Conservation (phyloP, 2,113 vertebrate genomes). For the Redunca redunca region DNA sequence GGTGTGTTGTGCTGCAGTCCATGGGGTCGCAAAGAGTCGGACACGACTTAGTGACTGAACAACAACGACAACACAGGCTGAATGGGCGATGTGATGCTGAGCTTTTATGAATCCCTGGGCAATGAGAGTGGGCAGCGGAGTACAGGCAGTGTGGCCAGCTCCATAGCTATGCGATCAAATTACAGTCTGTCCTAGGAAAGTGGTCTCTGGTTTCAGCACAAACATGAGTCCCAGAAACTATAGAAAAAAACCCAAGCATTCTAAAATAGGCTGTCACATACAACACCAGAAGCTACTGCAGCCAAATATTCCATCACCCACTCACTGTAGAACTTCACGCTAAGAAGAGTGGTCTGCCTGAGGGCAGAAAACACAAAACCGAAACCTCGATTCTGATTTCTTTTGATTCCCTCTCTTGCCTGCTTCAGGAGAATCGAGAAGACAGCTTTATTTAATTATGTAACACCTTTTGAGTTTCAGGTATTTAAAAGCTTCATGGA, state of each 20-base stretch:
- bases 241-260: constrained; percentile 77
- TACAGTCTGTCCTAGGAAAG: constrained; percentile 78
- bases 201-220: constrained; percentile 82
- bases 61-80: neutral
- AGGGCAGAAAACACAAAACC: neutral
- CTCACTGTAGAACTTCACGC: constrained; percentile 54
- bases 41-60: neutral
- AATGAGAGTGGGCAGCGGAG: constrained; percentile 70
- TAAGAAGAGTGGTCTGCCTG: constrained; percentile 70
- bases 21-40: neutral
- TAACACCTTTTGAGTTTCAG: constrained; percentile 38
- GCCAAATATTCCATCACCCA: constrained; percentile 76
- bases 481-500: neutral
- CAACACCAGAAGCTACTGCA: constrained; percentile 78
- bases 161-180: constrained; percentile 77
- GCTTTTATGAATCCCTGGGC: constrained; percentile 66
- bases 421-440: neutral
- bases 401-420: constrained; percentile 66
- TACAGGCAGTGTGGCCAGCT: constrained; percentile 71
- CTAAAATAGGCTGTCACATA: constrained; percentile 76
- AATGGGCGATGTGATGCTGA: neutral
- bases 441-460: constrained; percentile 67
- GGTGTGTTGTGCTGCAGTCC: neutral
- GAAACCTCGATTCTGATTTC: constrained; percentile 58
- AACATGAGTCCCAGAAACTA: constrained; percentile 75